These are phyloP conservation scores for Dicyrtoma fusca DNA, from an alignment of 2,888 invertebrate species.

Conservation along the genomic window DNA sequence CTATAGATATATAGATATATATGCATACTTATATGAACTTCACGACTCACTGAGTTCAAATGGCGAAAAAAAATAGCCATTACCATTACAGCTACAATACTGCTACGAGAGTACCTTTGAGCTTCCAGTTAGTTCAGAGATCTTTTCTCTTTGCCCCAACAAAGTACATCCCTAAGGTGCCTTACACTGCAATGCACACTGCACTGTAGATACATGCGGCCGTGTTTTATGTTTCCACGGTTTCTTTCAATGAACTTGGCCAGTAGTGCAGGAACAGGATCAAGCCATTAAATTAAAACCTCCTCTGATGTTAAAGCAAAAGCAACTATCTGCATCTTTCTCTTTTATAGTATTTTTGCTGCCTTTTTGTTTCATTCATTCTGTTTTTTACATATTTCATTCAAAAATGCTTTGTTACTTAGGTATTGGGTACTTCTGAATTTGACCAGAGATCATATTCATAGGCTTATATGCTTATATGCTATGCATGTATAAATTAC, in stretches of 20 bases:
- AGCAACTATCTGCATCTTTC: neutral
- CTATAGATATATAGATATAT: neutral
- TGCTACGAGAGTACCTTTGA: neutral
- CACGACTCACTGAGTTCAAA: constrained; percentile 23
- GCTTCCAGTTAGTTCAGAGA: neutral
- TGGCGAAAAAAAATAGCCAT: neutral
- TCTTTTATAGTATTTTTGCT: neutral
- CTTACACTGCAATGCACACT: too few relatives aligned
- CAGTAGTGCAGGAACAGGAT: too few relatives aligned
- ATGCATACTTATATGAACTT: neutral
- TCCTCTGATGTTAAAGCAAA: too few relatives aligned
- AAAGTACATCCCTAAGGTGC: too few relatives aligned
- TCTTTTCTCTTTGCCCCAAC: too few relatives aligned
- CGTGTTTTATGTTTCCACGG: too few relatives aligned
- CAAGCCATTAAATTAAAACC: too few relatives aligned
- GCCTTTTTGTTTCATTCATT: constrained; percentile 1
- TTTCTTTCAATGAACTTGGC: too few relatives aligned
- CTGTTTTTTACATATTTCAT: neutral
- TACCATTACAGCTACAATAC: neutral
- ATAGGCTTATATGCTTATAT: too few relatives aligned
- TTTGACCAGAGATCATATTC: too few relatives aligned
- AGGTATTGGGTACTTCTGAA: too few relatives aligned
- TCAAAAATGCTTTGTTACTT: neutral
- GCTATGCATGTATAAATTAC: neutral
- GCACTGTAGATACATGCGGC: too few relatives aligned